Evolutionary conservation across 2,797 vertebrate species (phyloP), one percentile per base, ranked within the genome.

Genomic region (Danionella dracula): DNA sequence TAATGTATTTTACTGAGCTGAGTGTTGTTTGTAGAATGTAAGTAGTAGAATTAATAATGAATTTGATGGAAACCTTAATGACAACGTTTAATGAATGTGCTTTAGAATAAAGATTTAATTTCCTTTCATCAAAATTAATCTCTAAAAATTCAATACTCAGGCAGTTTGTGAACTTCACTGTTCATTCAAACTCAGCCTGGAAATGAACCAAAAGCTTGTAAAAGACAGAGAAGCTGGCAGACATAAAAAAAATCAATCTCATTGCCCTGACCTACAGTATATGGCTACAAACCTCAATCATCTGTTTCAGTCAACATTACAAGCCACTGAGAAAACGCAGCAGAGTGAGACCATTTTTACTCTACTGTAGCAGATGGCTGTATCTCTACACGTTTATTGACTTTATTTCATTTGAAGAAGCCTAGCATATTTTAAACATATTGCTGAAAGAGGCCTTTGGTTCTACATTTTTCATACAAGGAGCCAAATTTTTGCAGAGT

Each of bases 1-100:
- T 65, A 65, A 54, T 55, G 49, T 54, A 65, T 34, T 34, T 50
- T 40, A 34, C 34, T 50, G 45, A 46, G 59, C 15, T 50, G 45
- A 54, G 38, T 37, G 31, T 44, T 55, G 45, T 54, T 64, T 64
- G 45, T 29, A 46, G 50, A 32, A 55, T 20, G 17, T 4, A 13
- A 45, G 27, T 37, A 13, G 3, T 13, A n/a, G n/a, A n/a, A n/a
- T n/a, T n/a, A n/a, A n/a, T n/a, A n/a, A n/a, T n/a, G n/a, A n/a
- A n/a, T n/a, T n/a, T n/a, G n/a, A n/a, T n/a, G n/a, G n/a, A n/a
- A n/a, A n/a, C n/a, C n/a, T n/a, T n/a, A n/a, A n/a, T n/a, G n/a
- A n/a, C n/a, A n/a, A n/a, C n/a, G n/a, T n/a, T n/a, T n/a, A n/a
- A n/a, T n/a, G n/a, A n/a, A n/a, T n/a, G n/a, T n/a, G n/a, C n/a